Evolutionary conservation across 2,113 vertebrate species (phyloP), one percentile per base, ranked within the genome.

Genomic region (Ailuropoda melanoleuca): DNA sequence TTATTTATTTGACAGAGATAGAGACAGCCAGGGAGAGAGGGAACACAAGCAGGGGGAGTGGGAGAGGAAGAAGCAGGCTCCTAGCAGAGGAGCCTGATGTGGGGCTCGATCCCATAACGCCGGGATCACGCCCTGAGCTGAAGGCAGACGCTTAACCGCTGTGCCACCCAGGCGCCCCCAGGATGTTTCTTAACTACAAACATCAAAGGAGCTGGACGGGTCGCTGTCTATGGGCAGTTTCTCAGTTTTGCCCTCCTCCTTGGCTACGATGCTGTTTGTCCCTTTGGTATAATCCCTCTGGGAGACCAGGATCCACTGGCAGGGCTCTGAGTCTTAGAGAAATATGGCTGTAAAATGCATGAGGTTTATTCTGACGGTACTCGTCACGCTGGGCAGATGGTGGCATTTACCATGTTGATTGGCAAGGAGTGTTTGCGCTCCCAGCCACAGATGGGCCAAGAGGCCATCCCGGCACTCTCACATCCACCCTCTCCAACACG

Each of bases 301-400:
- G 37, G 80, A 84, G 43, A 10, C 77, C 43, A 46, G 37, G 82
- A 84, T 77, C 86, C 53, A 46, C 46, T 19, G n/a, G 56, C 18
- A 81, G 53, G 31, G 21, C 66, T 85, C 72, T 72, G 88, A 60
- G 55, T 96, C 90, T 95, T 96, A 90, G 93, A 93, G 94, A 90
- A 92, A 92, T 78, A 56, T 39, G 88, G 8, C 92, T 96, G 24
- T 96, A 55, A 96, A 53, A 43, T 43, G 10, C 31, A 46, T 8
- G 14, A 93, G 56, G 68, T 58, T 97, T 98, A 39, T 95, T 85
- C 80, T n/a, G 31, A 93, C 92, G 80, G 53, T 60, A 34, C 87
- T 92, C 74, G 93, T 93, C 87, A 85, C 24, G 2, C 7, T 46
- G 43, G 48, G 92, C 96, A 98, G 95, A 95, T 96, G 95, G 97